Conservation (phyloP, 2,113 vertebrate genomes). For the Bettongia penicillata region DNA sequence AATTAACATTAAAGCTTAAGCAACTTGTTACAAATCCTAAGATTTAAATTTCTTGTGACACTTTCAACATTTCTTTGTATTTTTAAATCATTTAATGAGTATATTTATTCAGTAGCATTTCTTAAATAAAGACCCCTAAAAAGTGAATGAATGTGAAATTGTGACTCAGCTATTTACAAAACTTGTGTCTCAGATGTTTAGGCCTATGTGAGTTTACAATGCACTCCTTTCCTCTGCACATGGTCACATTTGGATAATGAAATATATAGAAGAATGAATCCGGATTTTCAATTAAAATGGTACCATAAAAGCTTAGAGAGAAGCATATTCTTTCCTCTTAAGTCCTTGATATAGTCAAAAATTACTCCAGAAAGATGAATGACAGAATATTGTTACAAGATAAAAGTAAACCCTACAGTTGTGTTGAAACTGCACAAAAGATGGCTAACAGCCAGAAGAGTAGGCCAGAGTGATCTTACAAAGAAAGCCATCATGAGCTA, state of each 20-base stretch:
- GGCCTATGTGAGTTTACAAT: not conserved
- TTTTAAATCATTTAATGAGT: not conserved
- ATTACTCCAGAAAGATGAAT: not conserved
- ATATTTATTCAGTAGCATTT: not conserved
- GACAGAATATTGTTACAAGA: not conserved
- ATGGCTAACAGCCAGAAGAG: not conserved
- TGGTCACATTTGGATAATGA: not conserved
- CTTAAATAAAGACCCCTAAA: not conserved
- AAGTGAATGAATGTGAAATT: not conserved
- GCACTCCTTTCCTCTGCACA: not conserved
- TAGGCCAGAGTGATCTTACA: not conserved
- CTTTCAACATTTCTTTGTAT: not conserved
- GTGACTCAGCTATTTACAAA: not conserved
- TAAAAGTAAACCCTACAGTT: not conserved
- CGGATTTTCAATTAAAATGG: not conserved
- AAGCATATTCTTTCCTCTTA: not conserved
- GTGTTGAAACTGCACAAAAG: not conserved
- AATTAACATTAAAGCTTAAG: constrained; percentile 48
- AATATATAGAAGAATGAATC: not conserved
- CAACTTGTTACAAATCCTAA: constrained; percentile 33
- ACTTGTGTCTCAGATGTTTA: not conserved
- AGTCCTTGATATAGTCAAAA: not conserved
- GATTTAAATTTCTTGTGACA: constrained; percentile 50
- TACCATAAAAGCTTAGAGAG: not conserved
- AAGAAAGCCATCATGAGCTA: not conserved